Evolutionary conservation across 2,113 vertebrate species (phyloP).

Genomic region (Archilochus colubris): DNA sequence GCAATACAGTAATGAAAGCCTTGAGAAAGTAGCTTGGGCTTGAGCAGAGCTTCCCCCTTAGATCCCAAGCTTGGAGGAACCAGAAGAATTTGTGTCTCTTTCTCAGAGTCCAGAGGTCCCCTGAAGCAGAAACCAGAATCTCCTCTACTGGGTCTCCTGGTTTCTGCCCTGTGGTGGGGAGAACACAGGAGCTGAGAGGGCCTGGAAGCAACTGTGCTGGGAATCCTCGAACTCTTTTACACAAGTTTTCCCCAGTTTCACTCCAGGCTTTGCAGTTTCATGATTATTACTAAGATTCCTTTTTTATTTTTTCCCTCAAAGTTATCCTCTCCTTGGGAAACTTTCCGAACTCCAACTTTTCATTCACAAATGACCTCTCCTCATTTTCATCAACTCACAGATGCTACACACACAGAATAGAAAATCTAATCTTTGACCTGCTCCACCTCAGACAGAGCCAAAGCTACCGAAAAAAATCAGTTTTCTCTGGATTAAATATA

Average conservation of each 20-base stretch:
- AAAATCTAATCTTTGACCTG: background rate
- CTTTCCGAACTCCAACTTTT: background rate
- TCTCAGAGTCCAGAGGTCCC: background rate
- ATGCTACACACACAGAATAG: background rate
- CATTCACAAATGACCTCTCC: background rate
- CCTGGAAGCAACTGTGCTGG: background rate
- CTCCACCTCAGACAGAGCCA: background rate
- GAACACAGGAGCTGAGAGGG: background rate
- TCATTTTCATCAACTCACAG: background rate
- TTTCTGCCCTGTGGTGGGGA: background rate
- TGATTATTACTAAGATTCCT: background rate
- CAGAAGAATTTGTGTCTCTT: background rate
- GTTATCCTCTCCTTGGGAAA: background rate
- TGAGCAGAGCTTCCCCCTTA: background rate
- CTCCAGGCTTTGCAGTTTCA: background rate
- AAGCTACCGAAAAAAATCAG: background rate
- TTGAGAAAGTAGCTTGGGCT: background rate
- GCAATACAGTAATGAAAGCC: background rate
- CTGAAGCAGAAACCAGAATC: background rate
- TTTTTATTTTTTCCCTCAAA: too few relatives aligned
- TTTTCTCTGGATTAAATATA: background rate
- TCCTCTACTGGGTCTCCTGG: background rate
- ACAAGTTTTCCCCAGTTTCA: background rate
- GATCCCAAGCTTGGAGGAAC: background rate
- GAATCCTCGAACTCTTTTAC: too few relatives aligned